Base-by-base conservation (phyloP, 2,797 vertebrate genomes). In the Coracias cyanogaster region DNA sequence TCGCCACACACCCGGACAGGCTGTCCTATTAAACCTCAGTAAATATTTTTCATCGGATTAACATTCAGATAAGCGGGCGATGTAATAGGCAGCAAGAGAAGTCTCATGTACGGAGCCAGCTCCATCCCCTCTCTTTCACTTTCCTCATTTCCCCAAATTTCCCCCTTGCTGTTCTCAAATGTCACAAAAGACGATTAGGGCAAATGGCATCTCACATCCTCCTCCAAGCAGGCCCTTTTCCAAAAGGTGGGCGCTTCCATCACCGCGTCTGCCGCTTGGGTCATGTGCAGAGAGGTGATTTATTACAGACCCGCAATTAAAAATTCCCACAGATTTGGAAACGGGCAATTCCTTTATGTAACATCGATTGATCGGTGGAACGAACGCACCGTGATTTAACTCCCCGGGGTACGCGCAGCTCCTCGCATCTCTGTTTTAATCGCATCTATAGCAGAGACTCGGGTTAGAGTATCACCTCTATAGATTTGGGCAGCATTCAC, bases 311-410 rank as follows among this genome's bases (percentile, higher is more conserved):
- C 39, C 58, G 9, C 16, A 43, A 93, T 83, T 85, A 91, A 83
- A 83, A 87, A 94, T 71, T 51, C 92, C 92, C 66, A 3, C 82
- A 72, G 94, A 69, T 72, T 35, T 9, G 18, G 93, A 76, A 81
- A 62, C 2, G 58, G 93, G 82, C 89, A 62, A 69, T 82, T 94
- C 82, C 85, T 96, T 96, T 95, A 95, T 95, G 92, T 88, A 95
- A 95, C 86, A n/a, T 1, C 54, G 37, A 95, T 86, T 31, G 90
- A 92, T 74, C 24, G 65, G 39, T 14, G 62, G 61, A 67, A 72
- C 89, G n/a, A 86, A 73, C 29, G 24, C 83, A 3, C 84, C 28
- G 92, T 17, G 89, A 76, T 89, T 84, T 65, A 61, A 83, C 84
- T 29, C 10, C 78, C 90, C 55, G 4, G 3, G 60, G 26, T 67